Conservation (phyloP, 2,888 invertebrate genomes). For the Meteorus colon region DNA sequence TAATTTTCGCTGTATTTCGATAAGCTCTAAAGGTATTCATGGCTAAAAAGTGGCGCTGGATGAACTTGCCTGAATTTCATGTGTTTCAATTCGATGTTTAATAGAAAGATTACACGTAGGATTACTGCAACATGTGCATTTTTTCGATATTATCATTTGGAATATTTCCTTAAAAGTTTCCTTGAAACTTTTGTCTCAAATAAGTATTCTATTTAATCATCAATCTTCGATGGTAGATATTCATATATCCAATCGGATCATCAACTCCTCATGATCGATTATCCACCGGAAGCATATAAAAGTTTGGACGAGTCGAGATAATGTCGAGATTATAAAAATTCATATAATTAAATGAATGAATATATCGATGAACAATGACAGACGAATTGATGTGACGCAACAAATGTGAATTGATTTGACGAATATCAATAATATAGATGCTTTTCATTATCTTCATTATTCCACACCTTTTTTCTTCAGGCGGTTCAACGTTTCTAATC, state of each 20-base stretch:
- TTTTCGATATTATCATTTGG: background rate
- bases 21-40: too few relatives aligned
- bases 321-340: background rate
- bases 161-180: background rate
- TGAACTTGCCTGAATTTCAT: too few relatives aligned
- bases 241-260: background rate
- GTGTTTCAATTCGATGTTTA: too few relatives aligned
- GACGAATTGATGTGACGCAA: background rate
- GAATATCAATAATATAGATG: background rate
- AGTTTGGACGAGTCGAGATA: background rate
- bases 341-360: background rate
- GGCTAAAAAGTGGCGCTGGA: too few relatives aligned
- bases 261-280: background rate
- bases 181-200: background rate
- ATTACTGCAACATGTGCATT: background rate
- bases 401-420: background rate
- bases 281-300: background rate
- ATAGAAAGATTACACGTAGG: background rate
- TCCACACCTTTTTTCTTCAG: background rate
- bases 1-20: too few relatives aligned
- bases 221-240: background rate
- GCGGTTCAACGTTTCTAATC: background rate
- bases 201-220: background rate
- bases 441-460: background rate
- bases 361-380: background rate